Conservation (phyloP, 1,140 invertebrate species). For the Spodoptera frugiperda region DNA sequence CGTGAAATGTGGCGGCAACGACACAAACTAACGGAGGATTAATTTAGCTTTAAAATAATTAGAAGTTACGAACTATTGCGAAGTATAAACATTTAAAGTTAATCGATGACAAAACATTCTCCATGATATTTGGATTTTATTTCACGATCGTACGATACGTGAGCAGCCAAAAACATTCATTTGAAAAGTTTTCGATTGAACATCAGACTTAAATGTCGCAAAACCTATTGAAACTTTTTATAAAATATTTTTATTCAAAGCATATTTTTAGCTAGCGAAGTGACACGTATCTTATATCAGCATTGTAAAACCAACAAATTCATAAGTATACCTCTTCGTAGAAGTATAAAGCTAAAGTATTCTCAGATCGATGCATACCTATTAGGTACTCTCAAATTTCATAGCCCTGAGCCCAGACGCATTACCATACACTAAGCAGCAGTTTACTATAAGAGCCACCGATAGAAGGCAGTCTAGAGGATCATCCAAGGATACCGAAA, state of each 20-base stretch:
- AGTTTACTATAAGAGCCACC: slow-evolving; percentile 44
- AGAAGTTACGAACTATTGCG: neutral
- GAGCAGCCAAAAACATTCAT: neutral
- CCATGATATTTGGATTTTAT: neutral
- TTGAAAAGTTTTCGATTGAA: neutral
- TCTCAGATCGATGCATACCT: slow-evolving; percentile 10
- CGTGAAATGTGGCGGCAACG: neutral
- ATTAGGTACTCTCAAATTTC: slow-evolving; percentile 24
- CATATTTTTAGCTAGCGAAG: neutral
- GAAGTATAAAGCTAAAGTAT: slow-evolving; percentile 4
- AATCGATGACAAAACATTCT: neutral
- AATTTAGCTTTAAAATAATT: slow-evolving; percentile 22
- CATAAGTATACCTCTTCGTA: slow-evolving; percentile 16
- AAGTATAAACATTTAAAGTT: neutral
- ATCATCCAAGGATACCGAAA: slow-evolving; percentile 63
- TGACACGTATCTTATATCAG: neutral
- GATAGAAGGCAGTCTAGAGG: slow-evolving; percentile 45
- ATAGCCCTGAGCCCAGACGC: slow-evolving; percentile 36
- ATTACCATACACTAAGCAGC: slow-evolving; percentile 39
- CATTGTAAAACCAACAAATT: too few relatives aligned
- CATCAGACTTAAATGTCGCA: neutral
- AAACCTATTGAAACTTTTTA: neutral
- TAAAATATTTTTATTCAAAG: slow-evolving; percentile 12
- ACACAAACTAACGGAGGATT: slow-evolving; percentile 19
- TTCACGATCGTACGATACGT: neutral